Base-by-base conservation (phyloP, 2,797 vertebrate genomes). In the Sarcophilus harrisii region DNA sequence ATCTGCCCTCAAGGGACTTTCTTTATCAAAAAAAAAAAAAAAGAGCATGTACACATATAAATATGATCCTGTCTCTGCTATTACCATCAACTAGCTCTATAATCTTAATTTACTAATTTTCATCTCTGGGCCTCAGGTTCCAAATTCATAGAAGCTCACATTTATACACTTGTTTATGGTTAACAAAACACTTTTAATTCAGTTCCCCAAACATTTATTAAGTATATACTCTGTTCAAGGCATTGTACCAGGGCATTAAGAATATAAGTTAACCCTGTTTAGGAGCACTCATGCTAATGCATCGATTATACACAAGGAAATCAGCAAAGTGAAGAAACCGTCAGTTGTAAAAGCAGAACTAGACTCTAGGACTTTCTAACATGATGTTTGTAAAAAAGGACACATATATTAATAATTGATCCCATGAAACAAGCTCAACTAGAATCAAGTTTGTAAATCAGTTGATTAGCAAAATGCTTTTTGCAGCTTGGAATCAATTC, bases 401-500 rank as follows among this genome's bases (percentile, higher is more conserved):
- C n/a, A 21, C n/a, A 45, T 8, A 21, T 38, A 14, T 38, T 73
- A 38, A 38, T 73, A 81, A 38, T 81, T 81, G 66, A 81, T 21
- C 66, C 66, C n/a, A 38, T 81, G 66, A 81, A 81, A 81, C 66
- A 81, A 81, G 2, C 18, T 58, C 4, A 21, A 58, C 21, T 87
- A 9, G 21, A 90, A 28, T 92, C 58, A 58, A 32, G 90, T 29
- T 95, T 95, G 87, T 55, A 93, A 57, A 49, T 91, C 87, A 92
- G 57, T 38, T 93, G 38, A 29, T 93, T 94, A 90, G 93, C 93
- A 89, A 93, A 92, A 91, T 0, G 89, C 13, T 58, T 95, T 95
- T 95, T 16, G 58, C 91, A 94, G 30, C 66, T 91, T 49, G 93
- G 24, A 93, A 93, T 91, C 60, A 96, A 95, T 91, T 3, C 93